Evolutionary conservation across 30 jellyfish, hydroid and myxozoan genomes (phyloP), one percentile per base, ranked within the genome.

Genomic region (Aurelia aurita complex sp. Pacific): DNA sequence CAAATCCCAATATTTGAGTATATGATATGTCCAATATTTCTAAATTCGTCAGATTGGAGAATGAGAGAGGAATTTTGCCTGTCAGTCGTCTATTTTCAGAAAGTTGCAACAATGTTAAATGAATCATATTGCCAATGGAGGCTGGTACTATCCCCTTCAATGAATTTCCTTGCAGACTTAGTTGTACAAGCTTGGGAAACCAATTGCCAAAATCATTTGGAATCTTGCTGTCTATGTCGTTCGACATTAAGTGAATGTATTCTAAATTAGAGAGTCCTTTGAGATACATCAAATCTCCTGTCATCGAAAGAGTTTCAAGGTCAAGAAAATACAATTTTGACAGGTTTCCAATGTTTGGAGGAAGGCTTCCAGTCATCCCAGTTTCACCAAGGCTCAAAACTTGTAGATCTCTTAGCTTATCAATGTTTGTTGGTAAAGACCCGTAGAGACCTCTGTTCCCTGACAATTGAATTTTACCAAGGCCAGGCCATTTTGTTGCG

Each of bases 381-480:
- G 96, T 87, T 38, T 79, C 88, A 17, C 96, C 96, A 8, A 87
- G 18, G 69, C 89, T 79, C 43, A 87, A 86, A 23, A 78, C 96
- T 43, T 87, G 90, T 6, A 87, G 66, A 35, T 87, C 90, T 54
- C 14, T 14, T 18, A 87, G 69, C 9, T 14, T 14, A 33, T 54
- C 35, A 34, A 87, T 69, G 35, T 78, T 74, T 40, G 59, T 63
- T 54, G 96, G 90, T 5, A 87, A 32, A 7, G 16, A 29, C 34
- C 96, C 96, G 9, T 23, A 36, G 4, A 87, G 36, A 9, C 33
- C 43, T 13, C 53, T 40, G 46, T 79, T 87, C 17, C 96, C 90
- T 10, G 87, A 79, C 36, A 87, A 50, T 61, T 79, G 88, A 33
- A 87, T 61, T 66, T 77, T 71, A 5, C 82, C 87, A 40, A 87